Base-by-base conservation (phyloP, 2,888 invertebrate species). In the Parascotia fuliginaria region DNA sequence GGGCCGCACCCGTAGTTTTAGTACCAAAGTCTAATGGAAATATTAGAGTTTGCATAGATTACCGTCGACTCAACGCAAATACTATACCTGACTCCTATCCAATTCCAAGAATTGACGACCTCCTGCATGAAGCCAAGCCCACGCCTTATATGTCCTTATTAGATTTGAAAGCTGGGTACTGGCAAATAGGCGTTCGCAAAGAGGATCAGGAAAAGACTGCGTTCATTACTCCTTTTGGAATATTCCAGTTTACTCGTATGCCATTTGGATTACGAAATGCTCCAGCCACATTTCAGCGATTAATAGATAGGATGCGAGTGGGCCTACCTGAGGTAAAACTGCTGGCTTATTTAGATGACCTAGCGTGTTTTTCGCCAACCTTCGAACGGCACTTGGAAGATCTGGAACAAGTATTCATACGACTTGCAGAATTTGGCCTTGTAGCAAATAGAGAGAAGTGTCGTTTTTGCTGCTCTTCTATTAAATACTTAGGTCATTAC, bases 21-120 rank as follows among this genome's bases (percentile, higher is more conserved):
- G n/a, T n/a, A n/a, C n/a, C n/a, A n/a, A n/a, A n/a, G n/a, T n/a
- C n/a, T n/a, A n/a, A n/a, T n/a, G n/a, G n/a, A n/a, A n/a, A 41
- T 11, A 47, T 64, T 0, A 48, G 80, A 29, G 42, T 82, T 2
- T 81, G 84, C 45, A 53, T 81, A 0, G 80, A 83, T 40, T 83
- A 81, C 33, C 61, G 79, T 2, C 39, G 46, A 5, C 24, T 73
- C 1, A 70, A 71, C 32, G 39, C 55, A 0, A 53, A 70, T 2
- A 75, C 73, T 0, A 40, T 31, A 3, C 49, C 70, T 16, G 63
- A 69, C 64, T 22, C 61, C 59, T 86, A 86, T 41, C 83, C 13
- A 71, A 73, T 31, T n/a, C n/a, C n/a, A n/a, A n/a, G n/a, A n/a
- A n/a, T n/a, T n/a, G n/a, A n/a, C n/a, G n/a, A n/a, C n/a, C 32